Evolutionary conservation across 2,797 vertebrate genomes (phyloP), one percentile per base, ranked within the genome.

Genomic region (Acanthornis magna): DNA sequence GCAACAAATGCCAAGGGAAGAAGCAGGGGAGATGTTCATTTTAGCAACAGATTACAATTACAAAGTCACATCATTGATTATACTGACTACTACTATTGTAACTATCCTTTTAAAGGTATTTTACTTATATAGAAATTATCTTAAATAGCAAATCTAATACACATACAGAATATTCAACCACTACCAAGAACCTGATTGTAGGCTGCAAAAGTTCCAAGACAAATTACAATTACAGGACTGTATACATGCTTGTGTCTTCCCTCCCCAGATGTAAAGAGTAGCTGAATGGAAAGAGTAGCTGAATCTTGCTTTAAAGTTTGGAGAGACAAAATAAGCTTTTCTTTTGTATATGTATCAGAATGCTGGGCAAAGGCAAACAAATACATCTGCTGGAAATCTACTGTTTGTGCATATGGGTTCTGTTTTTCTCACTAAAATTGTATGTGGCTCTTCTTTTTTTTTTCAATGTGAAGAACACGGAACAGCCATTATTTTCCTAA

Each of bases 1-100:
- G 72, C 72, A 92, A 6, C 80, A 92, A 88, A 45, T 78, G 66
- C n/a, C 3, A 2, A 15, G 26, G 36, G 19, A 91, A 87, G 27
- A 25, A 80, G 34, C 12, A 48, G 29, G 9, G 42, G 9, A 55
- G 66, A 86, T 5, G 2, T 70, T 85, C 32, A 47, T 95, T 93
- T 96, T 96, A 91, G 60, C 67, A 95, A 96, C 55, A 93, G 72
- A 82, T 94, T 92, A 73, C 85, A 93, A 60, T 83, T 96, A 95
- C 88, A 80, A 96, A 77, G 71, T 91, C 76, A 34, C 34, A 30
- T 13, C 21, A 84, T 63, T 66, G 60, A 61, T 67, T 47, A 29
- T 48, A 67, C 42, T 82, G 48, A 84, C 36, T 61, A 65, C 32
- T 79, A 16, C 20, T 72, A 40, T 10, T 91, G 51, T 72, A 93